These are phyloP conservation scores for Eleutherodactylus coqui DNA, from an alignment of 2,797 vertebrate genomes.

Conservation along the genomic window DNA sequence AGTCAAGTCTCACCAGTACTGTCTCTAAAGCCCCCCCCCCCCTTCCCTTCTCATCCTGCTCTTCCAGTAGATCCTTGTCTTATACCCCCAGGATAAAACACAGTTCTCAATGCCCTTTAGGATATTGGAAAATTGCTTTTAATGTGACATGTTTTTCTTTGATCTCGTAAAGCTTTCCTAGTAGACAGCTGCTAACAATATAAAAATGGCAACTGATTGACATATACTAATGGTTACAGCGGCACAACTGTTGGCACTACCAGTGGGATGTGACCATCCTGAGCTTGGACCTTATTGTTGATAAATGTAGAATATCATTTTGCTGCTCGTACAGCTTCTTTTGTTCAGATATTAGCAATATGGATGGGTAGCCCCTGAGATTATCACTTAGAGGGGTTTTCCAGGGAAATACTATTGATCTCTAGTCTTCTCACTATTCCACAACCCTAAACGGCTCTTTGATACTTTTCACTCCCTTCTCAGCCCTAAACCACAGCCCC, in stretches of 20 bases:
- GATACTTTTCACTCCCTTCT: too few species aligned
- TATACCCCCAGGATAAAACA: background rate
- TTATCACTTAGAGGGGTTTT: too few species aligned
- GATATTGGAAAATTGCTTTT: slow-evolving; percentile 2
- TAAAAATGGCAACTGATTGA: background rate
- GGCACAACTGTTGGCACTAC: background rate
- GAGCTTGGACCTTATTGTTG: background rate
- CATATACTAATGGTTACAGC: background rate
- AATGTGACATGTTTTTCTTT: background rate
- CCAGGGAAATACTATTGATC: too few species aligned
- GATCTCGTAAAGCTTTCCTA: background rate
- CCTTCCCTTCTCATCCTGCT: background rate
- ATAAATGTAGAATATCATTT: background rate
- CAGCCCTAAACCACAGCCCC: too few species aligned
- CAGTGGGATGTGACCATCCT: background rate
- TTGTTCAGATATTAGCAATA: background rate
- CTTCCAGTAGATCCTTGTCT: slow-evolving; percentile 5
- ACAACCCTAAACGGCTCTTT: too few species aligned
- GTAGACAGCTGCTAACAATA: background rate
- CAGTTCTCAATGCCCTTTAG: background rate
- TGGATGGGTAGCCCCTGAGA: background rate
- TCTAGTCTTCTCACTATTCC: too few species aligned
- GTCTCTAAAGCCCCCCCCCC: background rate
- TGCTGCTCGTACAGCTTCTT: background rate
- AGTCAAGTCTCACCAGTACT: slow-evolving; percentile 3